These are phyloP conservation scores for Pseudoips prasinana DNA, from an alignment of 2,888 invertebrate species.

Conservation along the genomic window DNA sequence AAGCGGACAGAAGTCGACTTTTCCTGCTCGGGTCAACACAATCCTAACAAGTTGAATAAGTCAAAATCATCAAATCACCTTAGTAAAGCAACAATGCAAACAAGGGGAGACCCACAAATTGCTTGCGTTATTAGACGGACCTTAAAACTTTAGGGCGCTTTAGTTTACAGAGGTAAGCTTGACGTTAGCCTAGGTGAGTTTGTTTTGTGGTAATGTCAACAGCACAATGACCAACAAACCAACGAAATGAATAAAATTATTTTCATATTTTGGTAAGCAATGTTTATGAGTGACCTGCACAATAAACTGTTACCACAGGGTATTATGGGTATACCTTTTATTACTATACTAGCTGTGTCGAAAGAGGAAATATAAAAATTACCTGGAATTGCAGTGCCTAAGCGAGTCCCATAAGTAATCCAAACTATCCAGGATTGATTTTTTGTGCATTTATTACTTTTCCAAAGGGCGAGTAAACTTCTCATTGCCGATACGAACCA, in stretches of 20 bases:
- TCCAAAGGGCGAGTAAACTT: too few species aligned
- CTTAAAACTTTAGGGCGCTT: constrained; percentile 78
- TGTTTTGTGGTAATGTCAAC: constrained; percentile 71
- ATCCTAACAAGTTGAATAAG: constrained; percentile 70
- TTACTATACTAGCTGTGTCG: too few species aligned
- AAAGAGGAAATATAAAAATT: too few species aligned
- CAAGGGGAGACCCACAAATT: constrained; percentile 75
- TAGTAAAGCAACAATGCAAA: constrained; percentile 73
- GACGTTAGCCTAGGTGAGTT: constrained; percentile 66
- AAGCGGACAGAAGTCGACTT: constrained; percentile 35
- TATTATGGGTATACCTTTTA: too few species aligned
- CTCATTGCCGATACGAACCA: too few species aligned
- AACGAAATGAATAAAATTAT: constrained; percentile 40
- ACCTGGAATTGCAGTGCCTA: too few species aligned
- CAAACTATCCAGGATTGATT: too few species aligned
- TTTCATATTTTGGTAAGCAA: constrained; percentile 4
- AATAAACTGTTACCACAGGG: too few species aligned
- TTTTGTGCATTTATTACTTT: too few species aligned
- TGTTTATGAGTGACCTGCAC: too few species aligned
- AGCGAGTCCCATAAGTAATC: too few species aligned
- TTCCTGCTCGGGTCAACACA: constrained; percentile 42
- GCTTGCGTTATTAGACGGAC: constrained; percentile 77
- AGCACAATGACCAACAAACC: constrained; percentile 48
- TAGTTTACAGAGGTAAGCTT: constrained; percentile 74
- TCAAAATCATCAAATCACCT: constrained; percentile 81